These are phyloP conservation scores for Drosophila fuyamai DNA, from an alignment of 1,140 invertebrate species.

Conservation along the genomic window DNA sequence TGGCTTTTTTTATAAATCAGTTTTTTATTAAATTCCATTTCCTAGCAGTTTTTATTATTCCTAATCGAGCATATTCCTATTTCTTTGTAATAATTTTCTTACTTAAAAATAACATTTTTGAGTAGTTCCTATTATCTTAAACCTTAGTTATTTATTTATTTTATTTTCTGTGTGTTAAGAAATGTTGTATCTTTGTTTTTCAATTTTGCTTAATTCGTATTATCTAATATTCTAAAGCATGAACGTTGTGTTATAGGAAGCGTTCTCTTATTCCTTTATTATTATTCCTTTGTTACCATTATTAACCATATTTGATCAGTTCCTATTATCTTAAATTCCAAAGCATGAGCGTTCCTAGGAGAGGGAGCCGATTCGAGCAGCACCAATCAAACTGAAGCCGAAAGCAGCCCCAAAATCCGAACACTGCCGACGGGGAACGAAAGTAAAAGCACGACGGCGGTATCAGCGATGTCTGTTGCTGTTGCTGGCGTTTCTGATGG, in stretches of 20 bases:
- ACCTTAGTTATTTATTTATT: too few species aligned
- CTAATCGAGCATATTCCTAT: too few species aligned
- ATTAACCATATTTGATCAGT: not conserved
- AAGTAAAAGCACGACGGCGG: constrained; percentile 71
- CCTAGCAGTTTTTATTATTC: not conserved
- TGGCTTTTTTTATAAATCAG: too few species aligned
- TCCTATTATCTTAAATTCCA: constrained; percentile 12
- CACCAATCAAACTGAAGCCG: constrained; percentile 45
- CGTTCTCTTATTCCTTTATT: too few species aligned
- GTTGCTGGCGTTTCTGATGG: constrained; percentile 38
- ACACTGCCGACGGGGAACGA: constrained; percentile 45
- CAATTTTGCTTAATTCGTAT: too few species aligned
- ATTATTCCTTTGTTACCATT: not conserved
- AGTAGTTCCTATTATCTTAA: too few species aligned
- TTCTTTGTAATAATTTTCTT: too few species aligned
- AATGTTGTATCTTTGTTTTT: too few species aligned
- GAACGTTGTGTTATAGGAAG: too few species aligned
- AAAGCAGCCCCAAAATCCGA: constrained; percentile 18
- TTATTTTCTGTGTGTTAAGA: too few species aligned
- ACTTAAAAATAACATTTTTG: too few species aligned
- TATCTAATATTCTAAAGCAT: too few species aligned
- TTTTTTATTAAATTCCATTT: not conserved
- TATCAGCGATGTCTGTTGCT: constrained; percentile 48
- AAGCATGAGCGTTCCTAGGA: not conserved
- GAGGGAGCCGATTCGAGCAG: constrained; percentile 17